Conservation (phyloP, 2,797 vertebrate genomes). For the Amniataba percoides region DNA sequence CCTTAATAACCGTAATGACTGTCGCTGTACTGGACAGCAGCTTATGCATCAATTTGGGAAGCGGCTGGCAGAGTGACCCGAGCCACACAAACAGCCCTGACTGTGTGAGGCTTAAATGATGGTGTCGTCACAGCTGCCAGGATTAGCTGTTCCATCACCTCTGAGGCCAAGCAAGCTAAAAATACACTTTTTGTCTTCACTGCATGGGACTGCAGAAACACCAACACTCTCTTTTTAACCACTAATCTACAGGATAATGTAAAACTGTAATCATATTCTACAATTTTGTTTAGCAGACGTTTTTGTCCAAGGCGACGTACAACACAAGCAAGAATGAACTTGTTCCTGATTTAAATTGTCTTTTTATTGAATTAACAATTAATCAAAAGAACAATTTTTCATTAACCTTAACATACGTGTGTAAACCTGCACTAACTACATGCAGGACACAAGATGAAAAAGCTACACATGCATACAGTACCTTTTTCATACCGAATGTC, state of each 20-base stretch:
- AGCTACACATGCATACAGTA: not conserved
- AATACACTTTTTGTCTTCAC: not conserved
- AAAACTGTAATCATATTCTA: too few relatives aligned
- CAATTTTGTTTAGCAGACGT: too few relatives aligned
- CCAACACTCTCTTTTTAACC: not conserved
- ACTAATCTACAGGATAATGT: not conserved
- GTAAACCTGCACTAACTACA: not conserved
- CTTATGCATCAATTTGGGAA: constrained; percentile 54
- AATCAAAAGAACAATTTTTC: too few relatives aligned
- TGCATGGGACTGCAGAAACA: not conserved
- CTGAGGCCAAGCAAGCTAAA: constrained; percentile 16
- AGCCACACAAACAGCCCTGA: constrained; percentile 34
- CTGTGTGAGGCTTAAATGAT: constrained; percentile 32
- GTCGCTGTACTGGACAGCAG: constrained; percentile 52
- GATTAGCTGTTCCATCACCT: constrained; percentile 45
- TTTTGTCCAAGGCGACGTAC: too few relatives aligned
- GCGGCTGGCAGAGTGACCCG: constrained; percentile 29
- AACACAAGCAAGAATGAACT: too few relatives aligned
- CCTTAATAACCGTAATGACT: constrained; percentile 47
- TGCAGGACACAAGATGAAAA: not conserved
- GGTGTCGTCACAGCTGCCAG: constrained; percentile 42
- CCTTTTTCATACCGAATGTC: not conserved
- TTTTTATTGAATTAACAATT: too few relatives aligned
- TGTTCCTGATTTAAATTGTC: too few relatives aligned
- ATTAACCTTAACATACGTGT: too few relatives aligned